Conservation (phyloP, 2,113 vertebrate genomes). For the Cairina moschata region DNA sequence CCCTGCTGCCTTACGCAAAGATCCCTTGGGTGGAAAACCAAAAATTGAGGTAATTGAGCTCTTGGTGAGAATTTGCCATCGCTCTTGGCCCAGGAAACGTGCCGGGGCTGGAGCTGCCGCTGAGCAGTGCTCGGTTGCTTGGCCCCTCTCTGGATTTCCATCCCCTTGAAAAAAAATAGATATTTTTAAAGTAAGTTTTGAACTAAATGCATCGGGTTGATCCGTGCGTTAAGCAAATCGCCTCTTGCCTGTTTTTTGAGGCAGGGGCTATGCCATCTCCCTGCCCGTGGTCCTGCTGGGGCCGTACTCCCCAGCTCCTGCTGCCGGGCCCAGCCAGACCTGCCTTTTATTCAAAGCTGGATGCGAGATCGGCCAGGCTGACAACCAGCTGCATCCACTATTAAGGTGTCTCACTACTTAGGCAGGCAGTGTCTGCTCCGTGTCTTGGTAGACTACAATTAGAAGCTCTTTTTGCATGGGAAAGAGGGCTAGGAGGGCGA, state of each 20-base stretch:
- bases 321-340: neutral
- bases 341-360: conserved; percentile 55
- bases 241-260: accelerated
- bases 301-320: neutral
- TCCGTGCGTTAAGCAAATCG: neutral
- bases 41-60: neutral
- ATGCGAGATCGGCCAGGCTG: neutral
- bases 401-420: neutral
- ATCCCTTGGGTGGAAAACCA: neutral
- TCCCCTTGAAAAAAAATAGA: neutral
- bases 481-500: accelerated
- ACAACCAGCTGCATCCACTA: neutral
- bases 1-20: neutral
- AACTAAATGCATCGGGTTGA: neutral
- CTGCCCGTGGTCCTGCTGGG: neutral
- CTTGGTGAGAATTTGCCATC: neutral
- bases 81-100: neutral
- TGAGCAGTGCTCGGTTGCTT: neutral
- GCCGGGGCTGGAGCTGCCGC: neutral
- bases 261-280: neutral
- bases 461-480: neutral
- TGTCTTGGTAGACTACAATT: neutral
- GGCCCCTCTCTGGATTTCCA: neutral
- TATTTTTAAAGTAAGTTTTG: neutral
- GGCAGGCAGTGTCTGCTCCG: neutral